Evolutionary conservation across 2,797 vertebrate genomes (phyloP).

Genomic region (Cyclopterus lumpus): DNA sequence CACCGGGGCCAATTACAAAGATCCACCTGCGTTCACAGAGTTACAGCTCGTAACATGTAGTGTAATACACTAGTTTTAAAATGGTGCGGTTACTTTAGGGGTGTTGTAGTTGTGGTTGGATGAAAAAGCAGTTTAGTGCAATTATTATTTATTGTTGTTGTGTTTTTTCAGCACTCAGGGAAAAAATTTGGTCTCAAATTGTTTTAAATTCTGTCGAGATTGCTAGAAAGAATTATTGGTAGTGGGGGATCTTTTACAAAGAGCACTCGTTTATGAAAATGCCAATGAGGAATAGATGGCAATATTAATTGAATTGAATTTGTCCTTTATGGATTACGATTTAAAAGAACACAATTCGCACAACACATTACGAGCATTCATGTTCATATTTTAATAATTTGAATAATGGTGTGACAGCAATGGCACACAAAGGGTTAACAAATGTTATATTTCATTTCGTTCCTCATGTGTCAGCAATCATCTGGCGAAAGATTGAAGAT

Average conservation of each 20-base stretch:
- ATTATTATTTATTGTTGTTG: constrained; percentile 48
- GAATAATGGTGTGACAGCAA: neutral
- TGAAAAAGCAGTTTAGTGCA: constrained; percentile 56
- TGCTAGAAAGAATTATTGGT: constrained; percentile 33
- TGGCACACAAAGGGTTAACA: neutral
- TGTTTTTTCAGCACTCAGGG: constrained; percentile 37
- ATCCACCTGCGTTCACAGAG: constrained; percentile 44
- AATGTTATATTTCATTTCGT: neutral
- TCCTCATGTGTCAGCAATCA: neutral
- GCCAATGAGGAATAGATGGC: constrained; percentile 4
- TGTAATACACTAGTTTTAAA: constrained; percentile 36
- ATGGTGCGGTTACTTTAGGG: constrained; percentile 39
- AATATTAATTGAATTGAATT: neutral
- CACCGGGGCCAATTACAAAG: constrained; percentile 68
- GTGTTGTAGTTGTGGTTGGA: constrained; percentile 41
- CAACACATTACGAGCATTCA: neutral
- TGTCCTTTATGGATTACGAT: neutral
- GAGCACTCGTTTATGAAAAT: constrained; percentile 11
- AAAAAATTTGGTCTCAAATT: constrained; percentile 51
- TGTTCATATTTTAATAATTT: neutral
- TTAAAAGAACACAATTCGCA: neutral
- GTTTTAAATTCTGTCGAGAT: constrained; percentile 31
- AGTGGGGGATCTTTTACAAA: neutral
- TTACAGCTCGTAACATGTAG: constrained; percentile 18
- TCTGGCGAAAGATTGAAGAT: neutral